phyloP scores from a whole-genome alignment of 2,113 vertebrate species.

The Corythoichthys haematopterus region DNA sequence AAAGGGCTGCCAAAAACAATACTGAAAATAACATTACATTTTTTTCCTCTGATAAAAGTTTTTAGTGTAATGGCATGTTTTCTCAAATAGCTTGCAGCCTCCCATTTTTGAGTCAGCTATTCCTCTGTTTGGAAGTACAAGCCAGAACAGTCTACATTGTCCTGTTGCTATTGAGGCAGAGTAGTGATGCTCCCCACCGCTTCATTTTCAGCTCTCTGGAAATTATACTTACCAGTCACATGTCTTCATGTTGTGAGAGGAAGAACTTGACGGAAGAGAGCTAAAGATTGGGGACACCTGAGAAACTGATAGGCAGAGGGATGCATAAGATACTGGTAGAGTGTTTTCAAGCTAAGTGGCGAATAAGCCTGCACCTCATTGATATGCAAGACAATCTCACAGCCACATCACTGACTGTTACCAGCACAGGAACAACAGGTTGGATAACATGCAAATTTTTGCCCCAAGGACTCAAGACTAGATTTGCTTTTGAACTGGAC shows the following conservation, averaged over 20 bases:
- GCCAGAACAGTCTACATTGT: constrained; percentile 72
- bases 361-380: constrained; percentile 34
- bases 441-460: constrained; percentile 32
- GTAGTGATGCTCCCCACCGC: constrained; percentile 37
- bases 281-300: constrained; percentile 15
- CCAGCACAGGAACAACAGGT: constrained; percentile 40
- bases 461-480: constrained; percentile 12
- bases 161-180: constrained; percentile 55
- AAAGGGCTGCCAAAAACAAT: too few species aligned
- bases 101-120: constrained; percentile 62
- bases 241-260: constrained; percentile 1
- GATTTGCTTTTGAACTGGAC: constrained; percentile 10
- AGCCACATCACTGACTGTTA: constrained; percentile 20
- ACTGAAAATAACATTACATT: neutral
- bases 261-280: constrained; percentile 16
- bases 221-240: constrained; percentile 43
- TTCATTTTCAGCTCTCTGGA: constrained; percentile 54
- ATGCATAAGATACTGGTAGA: constrained; percentile 24
- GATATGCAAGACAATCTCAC: constrained; percentile 50
- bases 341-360: constrained; percentile 19
- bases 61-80: constrained; percentile 4
- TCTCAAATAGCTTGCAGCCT: constrained; percentile 38
- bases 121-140: constrained; percentile 58
- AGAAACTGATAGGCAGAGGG: constrained; percentile 21
- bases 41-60: neutral